Conservation (phyloP, 2,797 vertebrate species). For the Gymnoscopelus braueri region DNA sequence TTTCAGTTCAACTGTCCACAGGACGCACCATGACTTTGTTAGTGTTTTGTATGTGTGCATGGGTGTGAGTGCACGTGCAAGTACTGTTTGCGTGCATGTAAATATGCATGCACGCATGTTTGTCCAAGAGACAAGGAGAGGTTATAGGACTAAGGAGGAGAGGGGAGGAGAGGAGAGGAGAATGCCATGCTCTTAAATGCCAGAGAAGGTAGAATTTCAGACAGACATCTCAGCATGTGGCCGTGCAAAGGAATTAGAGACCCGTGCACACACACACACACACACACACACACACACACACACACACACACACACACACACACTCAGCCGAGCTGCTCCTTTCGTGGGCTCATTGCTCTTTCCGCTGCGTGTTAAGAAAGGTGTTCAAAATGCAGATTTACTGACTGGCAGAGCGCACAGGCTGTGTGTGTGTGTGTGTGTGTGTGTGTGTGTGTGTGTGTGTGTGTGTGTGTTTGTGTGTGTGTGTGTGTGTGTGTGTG, state of each 20-base stretch:
- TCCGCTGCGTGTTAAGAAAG: slow-evolving; percentile 55
- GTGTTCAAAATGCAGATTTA: slow-evolving; percentile 57
- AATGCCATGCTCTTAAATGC: slow-evolving; percentile 71
- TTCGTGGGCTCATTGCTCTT: slow-evolving; percentile 69
- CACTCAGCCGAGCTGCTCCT: slow-evolving; percentile 61
- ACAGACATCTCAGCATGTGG: slow-evolving; percentile 80
- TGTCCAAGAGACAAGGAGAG: slow-evolving; percentile 51
- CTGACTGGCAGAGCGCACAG: slow-evolving; percentile 40
- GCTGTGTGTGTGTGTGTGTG: slow-evolving; percentile 11
- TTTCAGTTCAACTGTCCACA: slow-evolving; percentile 34
- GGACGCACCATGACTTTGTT: slow-evolving; percentile 29
- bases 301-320: slow-evolving; percentile 13
- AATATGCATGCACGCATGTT: too few species aligned
- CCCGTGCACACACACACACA: slow-evolving; percentile 47
- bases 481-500: slow-evolving; percentile 4
- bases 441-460: slow-evolving; percentile 11
- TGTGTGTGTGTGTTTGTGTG: slow-evolving; percentile 27
- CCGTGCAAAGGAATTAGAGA: slow-evolving; percentile 77
- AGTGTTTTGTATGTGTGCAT: slow-evolving; percentile 30
- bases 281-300: slow-evolving; percentile 41
- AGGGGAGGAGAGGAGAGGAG: slow-evolving; percentile 52
- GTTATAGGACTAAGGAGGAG: slow-evolving; percentile 41
- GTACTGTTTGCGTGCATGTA: too few species aligned
- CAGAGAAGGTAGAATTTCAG: slow-evolving; percentile 81
- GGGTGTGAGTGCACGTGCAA: slow-evolving; percentile 38